A percentile compares a stretch with the other conserved stretches of the same genome.
Evolutionary conservation across 2,888 invertebrate genomes (phyloP).

Genomic region (Leptinotarsa rubiginosa): DNA sequence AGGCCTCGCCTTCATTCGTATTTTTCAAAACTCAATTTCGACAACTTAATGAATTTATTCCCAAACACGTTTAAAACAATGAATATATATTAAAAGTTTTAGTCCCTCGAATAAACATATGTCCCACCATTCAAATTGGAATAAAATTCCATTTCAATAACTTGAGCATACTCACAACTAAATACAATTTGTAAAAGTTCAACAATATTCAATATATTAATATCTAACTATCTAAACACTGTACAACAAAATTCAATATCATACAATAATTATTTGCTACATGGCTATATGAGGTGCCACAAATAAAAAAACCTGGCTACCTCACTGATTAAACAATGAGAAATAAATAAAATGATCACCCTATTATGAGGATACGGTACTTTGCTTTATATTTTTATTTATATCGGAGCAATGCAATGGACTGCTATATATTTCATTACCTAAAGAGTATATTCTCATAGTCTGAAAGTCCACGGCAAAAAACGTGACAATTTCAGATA

Average conservation of each 20-base stretch:
- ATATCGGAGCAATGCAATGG: no score
- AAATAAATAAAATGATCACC: constrained; percentile 18
- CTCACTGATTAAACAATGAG: constrained; percentile 1
- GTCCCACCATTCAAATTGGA: constrained; percentile 18
- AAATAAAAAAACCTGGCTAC: constrained; percentile 9
- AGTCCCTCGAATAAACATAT: background rate
- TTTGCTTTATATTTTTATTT: background rate
- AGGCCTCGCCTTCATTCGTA: no score
- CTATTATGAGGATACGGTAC: background rate
- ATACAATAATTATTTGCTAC: constrained; percentile 30
- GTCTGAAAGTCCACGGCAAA: no score
- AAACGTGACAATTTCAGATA: no score
- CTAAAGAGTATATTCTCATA: no score
- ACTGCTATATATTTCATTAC: no score
- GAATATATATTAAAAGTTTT: no score
- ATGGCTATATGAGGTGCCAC: constrained; percentile 7
- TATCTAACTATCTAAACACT: constrained; percentile 36
- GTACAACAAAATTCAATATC: constrained; percentile 35
- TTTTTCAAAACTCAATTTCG: no score
- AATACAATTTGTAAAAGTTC: constrained; percentile 30
- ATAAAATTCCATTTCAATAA: constrained; percentile 27
- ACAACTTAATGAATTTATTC: no score
- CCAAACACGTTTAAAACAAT: background rate
- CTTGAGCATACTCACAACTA: constrained; percentile 34
- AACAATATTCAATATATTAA: constrained; percentile 32